Base-by-base conservation (phyloP, 2,113 vertebrate species). In the Phylloscopus trochiloides region DNA sequence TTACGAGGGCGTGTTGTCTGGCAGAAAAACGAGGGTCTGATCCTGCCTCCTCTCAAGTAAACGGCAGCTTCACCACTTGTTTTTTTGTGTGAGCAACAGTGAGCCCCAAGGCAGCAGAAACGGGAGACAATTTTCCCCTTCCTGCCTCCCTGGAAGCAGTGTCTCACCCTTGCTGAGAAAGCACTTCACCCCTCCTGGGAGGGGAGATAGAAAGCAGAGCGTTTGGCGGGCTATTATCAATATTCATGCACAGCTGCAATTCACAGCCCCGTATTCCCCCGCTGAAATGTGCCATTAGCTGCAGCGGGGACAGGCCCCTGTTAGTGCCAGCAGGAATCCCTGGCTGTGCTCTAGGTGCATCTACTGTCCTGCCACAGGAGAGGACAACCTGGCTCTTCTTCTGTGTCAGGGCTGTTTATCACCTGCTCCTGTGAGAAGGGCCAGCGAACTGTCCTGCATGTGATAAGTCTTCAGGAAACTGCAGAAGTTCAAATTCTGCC, bases 121-220 rank as follows among this genome's bases (percentile, higher is more conserved):
- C 4, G 0, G 51, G 92, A 93, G 85, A 93, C 57, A 55, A 24
- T 90, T 83, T 83, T 17, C 72, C 71, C 78, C 67, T 96, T 96
- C 94, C 94, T 95, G 82, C 71, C 85, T 92, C 75, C 43, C 59
- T 92, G 78, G 93, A 93, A 96, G 79, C 71, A 14, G 72, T 34
- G 78, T 93, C 88, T 91, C 92, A 96, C 90, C 82, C 82, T 86
- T 95, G 96, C 96, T 97, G 93, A 95, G 96, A 88, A 93, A 94
- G 85, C 96, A 94, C 85, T 95, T 94, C 40, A 43, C 51, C 79
- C 59, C 88, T 94, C 88, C 63, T 88, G 88, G 88, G 91, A 96
- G 73, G 65, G 42, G 82, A 96, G 85, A 28, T 36, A 25, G 93
- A 88, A 90, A 76, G 85, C 66, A 80, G 71, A 80, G 71, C 0